Conservation (phyloP, 1,140 invertebrate species). For the Elysia chlorotica region DNA sequence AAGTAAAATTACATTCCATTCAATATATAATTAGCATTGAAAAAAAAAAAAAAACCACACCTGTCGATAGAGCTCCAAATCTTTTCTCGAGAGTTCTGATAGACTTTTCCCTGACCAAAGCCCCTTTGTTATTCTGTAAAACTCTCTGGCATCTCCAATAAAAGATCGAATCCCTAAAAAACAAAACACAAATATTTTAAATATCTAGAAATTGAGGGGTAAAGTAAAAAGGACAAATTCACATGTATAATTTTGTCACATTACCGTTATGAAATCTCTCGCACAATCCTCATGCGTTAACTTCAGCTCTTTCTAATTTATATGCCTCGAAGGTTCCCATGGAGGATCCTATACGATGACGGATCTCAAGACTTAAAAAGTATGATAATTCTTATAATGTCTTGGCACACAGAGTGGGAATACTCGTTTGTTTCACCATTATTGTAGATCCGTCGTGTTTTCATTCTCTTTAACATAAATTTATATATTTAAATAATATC, state of each 20-base stretch:
- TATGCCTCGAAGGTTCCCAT: no score
- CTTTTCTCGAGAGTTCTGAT: slow-evolving; percentile 24
- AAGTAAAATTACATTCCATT: neutral
- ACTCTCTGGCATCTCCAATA: slow-evolving; percentile 32
- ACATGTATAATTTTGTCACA: no score
- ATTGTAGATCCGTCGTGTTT: no score
- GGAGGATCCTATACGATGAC: neutral
- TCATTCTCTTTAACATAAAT: no score
- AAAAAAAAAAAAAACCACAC: slow-evolving; percentile 8
- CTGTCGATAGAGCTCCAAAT: slow-evolving; percentile 38
- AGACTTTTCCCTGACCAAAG: slow-evolving; percentile 36
- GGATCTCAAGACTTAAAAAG: neutral
- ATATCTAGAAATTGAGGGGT: no score
- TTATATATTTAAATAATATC: no score
- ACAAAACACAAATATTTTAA: no score
- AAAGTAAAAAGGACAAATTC: no score
- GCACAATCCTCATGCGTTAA: no score
- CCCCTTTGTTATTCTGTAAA: slow-evolving; percentile 30
- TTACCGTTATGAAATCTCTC: no score
- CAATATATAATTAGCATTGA: neutral
- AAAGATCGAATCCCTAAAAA: slow-evolving; percentile 22
- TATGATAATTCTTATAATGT: neutral
- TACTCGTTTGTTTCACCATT: neutral
- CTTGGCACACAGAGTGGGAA: neutral
- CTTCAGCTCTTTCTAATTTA: no score